A percentile compares a stretch with the other conserved stretches of the same genome.
These are phyloP conservation scores for Neocloeon triangulifer DNA, from an alignment of 1,140 invertebrate species.

Conservation along the genomic window DNA sequence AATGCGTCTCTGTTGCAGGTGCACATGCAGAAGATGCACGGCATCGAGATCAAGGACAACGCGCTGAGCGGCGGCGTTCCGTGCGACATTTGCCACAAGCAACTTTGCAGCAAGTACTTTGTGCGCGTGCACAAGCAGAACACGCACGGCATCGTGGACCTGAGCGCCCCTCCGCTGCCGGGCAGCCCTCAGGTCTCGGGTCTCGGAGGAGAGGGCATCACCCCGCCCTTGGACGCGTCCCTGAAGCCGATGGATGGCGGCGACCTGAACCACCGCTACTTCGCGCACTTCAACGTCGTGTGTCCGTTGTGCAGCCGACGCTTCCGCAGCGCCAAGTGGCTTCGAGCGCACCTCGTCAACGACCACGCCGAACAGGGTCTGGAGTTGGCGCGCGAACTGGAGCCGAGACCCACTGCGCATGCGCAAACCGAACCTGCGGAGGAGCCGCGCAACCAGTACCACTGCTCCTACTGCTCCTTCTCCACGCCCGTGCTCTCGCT, in stretches of 20 bases:
- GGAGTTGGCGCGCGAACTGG: conserved; percentile 42
- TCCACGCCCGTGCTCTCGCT: conserved; percentile 72
- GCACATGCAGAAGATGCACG: conserved; percentile 98
- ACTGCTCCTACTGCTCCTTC: conserved; percentile 72
- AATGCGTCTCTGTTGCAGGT: no score
- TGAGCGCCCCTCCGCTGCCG: conserved; percentile 28
- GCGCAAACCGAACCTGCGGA: background rate
- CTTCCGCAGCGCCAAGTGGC: conserved; percentile 73
- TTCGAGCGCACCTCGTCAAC: conserved; percentile 66
- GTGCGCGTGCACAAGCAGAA: conserved; percentile 92
- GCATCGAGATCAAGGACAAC: conserved; percentile 82
- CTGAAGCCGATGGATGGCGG: conserved; percentile 25
- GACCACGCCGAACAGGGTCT: conserved; percentile 57
- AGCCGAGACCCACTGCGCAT: no score
- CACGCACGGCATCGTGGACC: conserved; percentile 81
- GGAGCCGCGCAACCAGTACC: conserved; percentile 36
- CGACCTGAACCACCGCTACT: conserved; percentile 35
- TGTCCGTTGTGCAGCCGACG: conserved; percentile 71
- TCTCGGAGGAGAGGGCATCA: conserved; percentile 4
- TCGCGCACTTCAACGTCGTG: conserved; percentile 47
- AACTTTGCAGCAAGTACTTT: conserved; percentile 94
- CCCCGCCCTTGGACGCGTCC: conserved; percentile 21
- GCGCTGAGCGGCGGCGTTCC: conserved; percentile 78
- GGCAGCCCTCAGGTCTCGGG: conserved; percentile 14
- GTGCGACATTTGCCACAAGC: conserved; percentile 94